Percentiles rank a stretch among this genome's conserved stretches.
phyloP scores from a whole-genome alignment of 1,140 invertebrate species.

The Hyles vespertilio region DNA sequence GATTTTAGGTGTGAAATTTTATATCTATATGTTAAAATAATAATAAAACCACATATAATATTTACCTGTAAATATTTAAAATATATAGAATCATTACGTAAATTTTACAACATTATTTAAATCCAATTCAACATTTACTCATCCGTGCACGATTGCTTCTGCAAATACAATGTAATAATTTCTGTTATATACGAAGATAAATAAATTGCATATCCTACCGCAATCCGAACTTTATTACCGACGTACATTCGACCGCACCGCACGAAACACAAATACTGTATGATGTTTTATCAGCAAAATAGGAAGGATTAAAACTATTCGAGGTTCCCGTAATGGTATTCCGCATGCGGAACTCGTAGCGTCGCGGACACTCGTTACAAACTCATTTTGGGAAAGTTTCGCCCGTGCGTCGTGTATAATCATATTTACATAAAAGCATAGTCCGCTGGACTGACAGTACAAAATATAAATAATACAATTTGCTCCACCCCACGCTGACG shows the following conservation, averaged over 20 bases:
- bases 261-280: too few relatives aligned
- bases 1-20: too few relatives aligned
- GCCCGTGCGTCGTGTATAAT: conserved; percentile 21
- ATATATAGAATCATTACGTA: background rate
- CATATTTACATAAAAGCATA: conserved; percentile 26
- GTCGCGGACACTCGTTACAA: conserved; percentile 25
- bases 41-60: too few relatives aligned
- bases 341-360: conserved; percentile 12
- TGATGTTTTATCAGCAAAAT: background rate
- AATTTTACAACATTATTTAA: background rate
- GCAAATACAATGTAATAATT: too few relatives aligned
- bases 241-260: too few relatives aligned
- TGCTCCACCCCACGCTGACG: background rate
- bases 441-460: conserved; percentile 8
- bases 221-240: too few relatives aligned
- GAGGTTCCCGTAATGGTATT: conserved; percentile 8
- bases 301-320: conserved; percentile 5
- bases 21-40: too few relatives aligned
- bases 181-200: too few relatives aligned
- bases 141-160: too few relatives aligned
- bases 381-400: conserved; percentile 28
- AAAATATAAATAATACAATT: conserved; percentile 28
- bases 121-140: background rate
- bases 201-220: too few relatives aligned
- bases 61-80: background rate